phyloP scores from a whole-genome alignment of 2,113 vertebrate species.

The Myrmophylax atrothorax region DNA sequence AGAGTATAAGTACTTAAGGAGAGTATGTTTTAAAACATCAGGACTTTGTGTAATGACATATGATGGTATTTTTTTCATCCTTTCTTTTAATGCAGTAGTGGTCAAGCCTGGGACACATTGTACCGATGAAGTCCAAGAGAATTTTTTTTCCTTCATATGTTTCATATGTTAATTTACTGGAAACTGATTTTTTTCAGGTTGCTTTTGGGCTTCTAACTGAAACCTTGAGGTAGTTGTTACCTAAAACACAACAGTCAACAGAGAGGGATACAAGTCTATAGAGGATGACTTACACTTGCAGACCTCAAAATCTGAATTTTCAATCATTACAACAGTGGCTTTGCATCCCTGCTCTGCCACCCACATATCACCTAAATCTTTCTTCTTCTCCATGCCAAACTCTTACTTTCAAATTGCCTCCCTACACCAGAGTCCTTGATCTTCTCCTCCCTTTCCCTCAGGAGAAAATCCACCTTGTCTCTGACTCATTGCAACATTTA shows the following conservation, averaged over 20 bases:
- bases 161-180: neutral
- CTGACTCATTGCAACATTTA: neutral
- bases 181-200: neutral
- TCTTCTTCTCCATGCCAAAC: neutral
- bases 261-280: neutral
- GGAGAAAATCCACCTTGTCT: constrained; percentile 2
- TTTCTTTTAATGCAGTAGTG: neutral
- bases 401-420: neutral
- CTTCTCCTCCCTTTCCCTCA: constrained; percentile 8
- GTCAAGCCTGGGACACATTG: neutral
- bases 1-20: neutral
- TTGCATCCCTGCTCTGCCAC: neutral
- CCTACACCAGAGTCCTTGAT: neutral
- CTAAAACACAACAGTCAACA: neutral
- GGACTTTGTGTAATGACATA: neutral
- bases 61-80: neutral
- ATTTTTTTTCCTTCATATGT: neutral
- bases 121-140: neutral
- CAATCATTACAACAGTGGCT: neutral
- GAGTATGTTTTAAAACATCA: neutral
- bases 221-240: neutral
- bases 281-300: neutral
- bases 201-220: neutral
- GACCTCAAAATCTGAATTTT: neutral
- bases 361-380: neutral